These are phyloP conservation scores for Stenchaetothrips biformis DNA, from an alignment of 2,888 invertebrate species.

Conservation along the genomic window DNA sequence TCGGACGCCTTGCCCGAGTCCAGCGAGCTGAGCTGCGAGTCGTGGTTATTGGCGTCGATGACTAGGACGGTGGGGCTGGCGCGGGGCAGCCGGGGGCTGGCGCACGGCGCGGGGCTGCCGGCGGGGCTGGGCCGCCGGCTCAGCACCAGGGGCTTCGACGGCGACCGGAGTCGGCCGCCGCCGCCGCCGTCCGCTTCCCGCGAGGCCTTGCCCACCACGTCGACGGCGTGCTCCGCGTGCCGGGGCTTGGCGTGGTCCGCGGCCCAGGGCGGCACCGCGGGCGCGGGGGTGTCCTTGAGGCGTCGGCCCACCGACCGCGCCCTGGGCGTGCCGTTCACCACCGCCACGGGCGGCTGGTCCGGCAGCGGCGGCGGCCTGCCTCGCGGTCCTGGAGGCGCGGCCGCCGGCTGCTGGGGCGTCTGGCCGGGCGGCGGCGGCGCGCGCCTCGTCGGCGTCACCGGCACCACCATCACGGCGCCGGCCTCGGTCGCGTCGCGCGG, in stretches of 20 bases:
- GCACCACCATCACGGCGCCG: conserved; percentile 41
- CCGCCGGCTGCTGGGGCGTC: conserved; percentile 49
- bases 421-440: conserved; percentile 66
- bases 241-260: neutral
- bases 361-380: conserved; percentile 32
- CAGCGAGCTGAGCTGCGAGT: conserved; percentile 27
- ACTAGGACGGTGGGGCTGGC: conserved; percentile 32
- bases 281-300: conserved; percentile 8
- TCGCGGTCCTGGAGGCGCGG: conserved; percentile 26
- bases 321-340: conserved; percentile 37
- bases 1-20: conserved; percentile 26
- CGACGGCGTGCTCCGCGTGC: neutral
- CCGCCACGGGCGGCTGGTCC: conserved; percentile 31
- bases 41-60: conserved; percentile 27
- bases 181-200: conserved; percentile 10
- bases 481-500: neutral
- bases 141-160: conserved; percentile 19
- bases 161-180: conserved; percentile 27
- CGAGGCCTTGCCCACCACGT: conserved; percentile 12
- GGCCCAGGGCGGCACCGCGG: conserved; percentile 1
- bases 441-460: conserved; percentile 59
- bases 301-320: conserved; percentile 19
- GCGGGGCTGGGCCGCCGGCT: conserved; percentile 27
- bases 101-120: neutral
- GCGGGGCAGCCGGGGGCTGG: neutral